Conservation (phyloP, 1,140 invertebrate genomes). For the Drosophila virilis region DNA sequence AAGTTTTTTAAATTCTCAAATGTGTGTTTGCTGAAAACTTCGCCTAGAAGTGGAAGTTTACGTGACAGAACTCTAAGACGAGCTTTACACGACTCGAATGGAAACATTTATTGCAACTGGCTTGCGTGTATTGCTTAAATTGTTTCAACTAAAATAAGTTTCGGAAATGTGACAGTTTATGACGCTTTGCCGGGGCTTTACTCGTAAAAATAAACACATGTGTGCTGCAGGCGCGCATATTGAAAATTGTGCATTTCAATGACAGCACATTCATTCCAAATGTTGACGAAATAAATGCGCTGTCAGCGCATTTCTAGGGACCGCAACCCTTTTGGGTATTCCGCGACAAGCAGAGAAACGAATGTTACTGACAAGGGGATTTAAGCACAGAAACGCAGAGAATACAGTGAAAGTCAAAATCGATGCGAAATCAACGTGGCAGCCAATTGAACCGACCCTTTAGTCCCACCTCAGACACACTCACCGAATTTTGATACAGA, state of each 20-base stretch:
- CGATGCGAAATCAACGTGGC: slow-evolving; percentile 55
- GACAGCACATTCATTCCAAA: slow-evolving; percentile 13
- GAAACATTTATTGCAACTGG: neutral
- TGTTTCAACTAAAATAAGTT: neutral
- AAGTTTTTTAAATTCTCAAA: too few relatives aligned
- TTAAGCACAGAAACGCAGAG: slow-evolving; percentile 10
- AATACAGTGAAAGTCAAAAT: slow-evolving; percentile 47
- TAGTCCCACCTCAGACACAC: neutral
- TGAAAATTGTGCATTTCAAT: slow-evolving; percentile 23
- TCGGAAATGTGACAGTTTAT: neutral
- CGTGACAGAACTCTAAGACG: too few relatives aligned
- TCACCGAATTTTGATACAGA: slow-evolving; percentile 26
- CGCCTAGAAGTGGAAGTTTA: too few relatives aligned
- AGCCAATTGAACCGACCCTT: slow-evolving; percentile 55
- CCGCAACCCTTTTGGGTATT: slow-evolving; percentile 8
- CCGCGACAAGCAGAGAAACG: neutral
- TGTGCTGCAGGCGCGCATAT: neutral
- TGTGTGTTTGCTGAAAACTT: too few relatives aligned
- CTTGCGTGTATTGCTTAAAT: neutral
- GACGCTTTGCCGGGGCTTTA: neutral
- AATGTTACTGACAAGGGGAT: slow-evolving; percentile 41
- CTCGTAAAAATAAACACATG: neutral
- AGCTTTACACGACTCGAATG: too few relatives aligned
- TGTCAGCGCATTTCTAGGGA: slow-evolving; percentile 32
- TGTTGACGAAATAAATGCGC: slow-evolving; percentile 28